phyloP scores from a whole-genome alignment of 2,888 invertebrate species.

The Caenorhabditis zanzibari region DNA sequence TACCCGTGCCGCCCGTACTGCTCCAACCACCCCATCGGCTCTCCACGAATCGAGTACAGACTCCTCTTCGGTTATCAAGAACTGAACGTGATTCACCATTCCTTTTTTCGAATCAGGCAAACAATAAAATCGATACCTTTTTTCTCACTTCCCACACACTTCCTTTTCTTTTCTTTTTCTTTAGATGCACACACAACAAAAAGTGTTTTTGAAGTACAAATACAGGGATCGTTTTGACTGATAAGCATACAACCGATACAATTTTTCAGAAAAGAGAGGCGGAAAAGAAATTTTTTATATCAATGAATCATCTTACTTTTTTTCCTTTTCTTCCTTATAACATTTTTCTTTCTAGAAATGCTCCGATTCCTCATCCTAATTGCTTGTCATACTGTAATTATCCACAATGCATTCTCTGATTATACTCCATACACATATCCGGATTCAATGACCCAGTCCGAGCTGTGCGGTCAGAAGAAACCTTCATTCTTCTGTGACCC shows the following conservation, averaged over 20 bases:
- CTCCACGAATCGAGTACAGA: constrained; percentile 43
- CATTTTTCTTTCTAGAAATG: background rate
- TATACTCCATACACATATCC: constrained; percentile 62
- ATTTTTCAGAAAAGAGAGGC: background rate
- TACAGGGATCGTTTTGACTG: constrained; percentile 33
- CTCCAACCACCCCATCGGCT: constrained; percentile 11
- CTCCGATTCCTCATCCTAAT: constrained; percentile 12
- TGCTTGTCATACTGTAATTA: background rate
- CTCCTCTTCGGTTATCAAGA: constrained; percentile 30
- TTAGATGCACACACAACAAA: constrained; percentile 17
- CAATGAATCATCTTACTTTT: constrained; percentile 13
- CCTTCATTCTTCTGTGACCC: constrained; percentile 63
- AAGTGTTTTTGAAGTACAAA: constrained; percentile 53
- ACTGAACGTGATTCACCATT: background rate
- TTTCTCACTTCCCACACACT: constrained; percentile 25
- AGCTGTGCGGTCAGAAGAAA: constrained; percentile 52
- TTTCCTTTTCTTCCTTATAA: too few species aligned
- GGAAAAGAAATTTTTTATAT: constrained; percentile 14
- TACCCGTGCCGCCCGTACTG: constrained; percentile 2
- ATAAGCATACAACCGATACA: constrained; percentile 54
- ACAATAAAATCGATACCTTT: constrained; percentile 28
- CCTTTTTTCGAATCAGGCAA: constrained; percentile 23
- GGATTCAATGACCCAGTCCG: constrained; percentile 60
- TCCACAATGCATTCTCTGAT: constrained; percentile 36
- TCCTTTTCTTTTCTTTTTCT: background rate